phyloP scores from a whole-genome alignment of 1,140 invertebrate species.

The Diorhabda elongata region DNA sequence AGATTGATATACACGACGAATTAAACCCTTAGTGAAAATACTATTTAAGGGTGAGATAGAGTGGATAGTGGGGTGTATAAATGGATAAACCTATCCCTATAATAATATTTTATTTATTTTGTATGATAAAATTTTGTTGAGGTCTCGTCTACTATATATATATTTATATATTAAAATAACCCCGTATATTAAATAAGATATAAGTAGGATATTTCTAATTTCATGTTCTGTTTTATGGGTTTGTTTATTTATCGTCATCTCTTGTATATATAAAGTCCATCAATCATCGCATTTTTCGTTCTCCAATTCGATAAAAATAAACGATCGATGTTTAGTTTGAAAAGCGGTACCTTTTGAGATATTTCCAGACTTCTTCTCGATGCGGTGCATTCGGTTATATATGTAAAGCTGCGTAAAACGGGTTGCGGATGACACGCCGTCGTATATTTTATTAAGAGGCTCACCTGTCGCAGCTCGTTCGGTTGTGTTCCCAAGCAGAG shows the following conservation, averaged over 20 bases:
- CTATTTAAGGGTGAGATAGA: no score
- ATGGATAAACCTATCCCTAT: no score
- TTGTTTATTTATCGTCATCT: not conserved
- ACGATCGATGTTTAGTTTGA: not conserved
- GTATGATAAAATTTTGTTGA: no score
- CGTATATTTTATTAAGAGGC: slow-evolving; percentile 43
- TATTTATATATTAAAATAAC: no score
- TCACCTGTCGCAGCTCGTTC: slow-evolving; percentile 44
- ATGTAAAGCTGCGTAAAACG: slow-evolving; percentile 32
- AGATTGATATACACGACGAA: no score
- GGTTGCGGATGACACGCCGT: slow-evolving; percentile 35
- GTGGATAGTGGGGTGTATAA: no score
- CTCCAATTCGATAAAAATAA: slow-evolving; percentile 1
- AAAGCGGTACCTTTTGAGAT: not conserved
- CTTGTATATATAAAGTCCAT: not conserved
- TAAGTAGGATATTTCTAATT: no score
- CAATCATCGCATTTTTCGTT: not conserved
- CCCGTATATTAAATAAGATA: no score
- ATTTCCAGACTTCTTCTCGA: not conserved
- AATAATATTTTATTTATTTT: no score
- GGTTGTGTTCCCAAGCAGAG: slow-evolving; percentile 36
- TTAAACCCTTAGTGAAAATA: no score
- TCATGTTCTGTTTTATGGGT: no score
- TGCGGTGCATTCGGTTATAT: not conserved
- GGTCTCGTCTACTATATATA: no score